These are phyloP conservation scores for Monopterus albus DNA, from an alignment of 2,113 vertebrate species.

Conservation along the genomic window DNA sequence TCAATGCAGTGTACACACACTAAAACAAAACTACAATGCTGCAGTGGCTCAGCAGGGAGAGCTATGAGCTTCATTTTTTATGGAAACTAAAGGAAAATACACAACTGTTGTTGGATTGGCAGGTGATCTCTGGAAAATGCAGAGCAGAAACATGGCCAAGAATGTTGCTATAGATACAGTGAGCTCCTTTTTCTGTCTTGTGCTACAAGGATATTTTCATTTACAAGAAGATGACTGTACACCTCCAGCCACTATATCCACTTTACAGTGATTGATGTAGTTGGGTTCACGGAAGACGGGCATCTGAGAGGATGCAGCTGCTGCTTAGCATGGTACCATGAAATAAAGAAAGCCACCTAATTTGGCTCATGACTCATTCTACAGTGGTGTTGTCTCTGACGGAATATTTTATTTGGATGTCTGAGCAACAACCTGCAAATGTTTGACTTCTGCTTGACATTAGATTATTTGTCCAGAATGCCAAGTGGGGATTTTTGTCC, in stretches of 20 bases:
- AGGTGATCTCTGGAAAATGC: background rate
- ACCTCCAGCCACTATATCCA: slow-evolving; percentile 11
- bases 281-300: no score
- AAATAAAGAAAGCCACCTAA: no score
- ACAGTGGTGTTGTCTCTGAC: no score
- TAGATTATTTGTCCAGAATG: background rate
- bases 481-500: background rate
- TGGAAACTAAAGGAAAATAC: background rate
- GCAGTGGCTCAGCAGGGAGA: background rate
- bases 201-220: background rate
- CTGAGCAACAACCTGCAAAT: no score
- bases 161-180: no score
- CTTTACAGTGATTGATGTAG: slow-evolving; percentile 33
- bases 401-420: no score
- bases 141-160: background rate
- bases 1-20: no score
- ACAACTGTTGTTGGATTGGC: background rate
- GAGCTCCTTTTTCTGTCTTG: background rate
- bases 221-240: slow-evolving; percentile 1
- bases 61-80: background rate
- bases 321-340: slow-evolving; percentile 23
- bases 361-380: no score
- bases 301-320: no score
- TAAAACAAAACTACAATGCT: no score
- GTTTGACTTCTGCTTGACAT: background rate